These are phyloP conservation scores for Camponotus floridanus DNA, from an alignment of 1,140 invertebrate genomes.

Conservation along the genomic window DNA sequence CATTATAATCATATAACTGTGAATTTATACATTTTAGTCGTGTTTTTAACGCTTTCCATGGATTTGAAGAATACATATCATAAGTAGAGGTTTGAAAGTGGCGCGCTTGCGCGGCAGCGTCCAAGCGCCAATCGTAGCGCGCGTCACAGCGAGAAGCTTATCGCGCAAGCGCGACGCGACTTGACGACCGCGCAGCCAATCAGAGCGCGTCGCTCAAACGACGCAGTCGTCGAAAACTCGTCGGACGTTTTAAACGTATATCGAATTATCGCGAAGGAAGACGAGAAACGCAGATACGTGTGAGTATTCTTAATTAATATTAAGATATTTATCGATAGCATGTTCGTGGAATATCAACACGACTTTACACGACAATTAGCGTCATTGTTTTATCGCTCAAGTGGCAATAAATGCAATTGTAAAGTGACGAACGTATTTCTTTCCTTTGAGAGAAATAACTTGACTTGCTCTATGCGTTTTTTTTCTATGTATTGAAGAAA, in stretches of 20 bases:
- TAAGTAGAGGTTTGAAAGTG: not conserved
- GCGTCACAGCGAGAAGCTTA: not conserved
- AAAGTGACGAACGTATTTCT: not conserved
- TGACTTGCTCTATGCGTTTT: not conserved
- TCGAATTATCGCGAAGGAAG: not conserved
- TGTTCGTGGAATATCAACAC: not conserved
- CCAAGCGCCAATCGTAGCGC: conserved; percentile 1
- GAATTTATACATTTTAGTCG: too few species aligned
- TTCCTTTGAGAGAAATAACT: not conserved
- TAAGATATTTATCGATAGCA: not conserved
- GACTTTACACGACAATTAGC: not conserved
- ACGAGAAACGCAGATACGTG: not conserved
- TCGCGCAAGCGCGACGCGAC: not conserved
- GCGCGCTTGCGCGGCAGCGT: not conserved
- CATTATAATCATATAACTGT: too few species aligned
- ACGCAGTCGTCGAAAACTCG: too few species aligned
- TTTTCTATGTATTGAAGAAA: not conserved
- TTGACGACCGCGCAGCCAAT: not conserved
- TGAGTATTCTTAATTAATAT: not conserved
- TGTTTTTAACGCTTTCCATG: too few species aligned
- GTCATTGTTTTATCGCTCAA: not conserved
- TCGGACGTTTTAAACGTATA: not conserved
- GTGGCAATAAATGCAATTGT: not conserved
- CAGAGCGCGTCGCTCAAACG: not conserved
- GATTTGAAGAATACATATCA: too few species aligned